Percentiles rank a stretch among this genome's conserved stretches.
Conservation (phyloP, 2,113 vertebrate species). For the Gnathonemus longibarbis region DNA sequence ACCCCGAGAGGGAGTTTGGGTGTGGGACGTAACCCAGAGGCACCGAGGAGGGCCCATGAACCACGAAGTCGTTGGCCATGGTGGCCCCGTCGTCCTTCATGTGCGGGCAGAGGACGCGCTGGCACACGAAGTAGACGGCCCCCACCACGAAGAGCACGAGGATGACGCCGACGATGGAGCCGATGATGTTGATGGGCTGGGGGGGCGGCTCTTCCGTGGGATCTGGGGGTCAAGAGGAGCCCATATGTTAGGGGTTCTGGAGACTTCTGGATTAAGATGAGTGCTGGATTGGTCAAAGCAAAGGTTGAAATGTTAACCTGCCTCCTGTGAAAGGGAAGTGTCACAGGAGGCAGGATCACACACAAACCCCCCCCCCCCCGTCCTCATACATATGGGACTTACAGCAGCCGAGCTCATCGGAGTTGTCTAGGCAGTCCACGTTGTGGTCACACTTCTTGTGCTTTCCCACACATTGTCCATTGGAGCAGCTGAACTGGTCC, state of each 20-base stretch:
- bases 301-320: not conserved
- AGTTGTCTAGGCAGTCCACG: constrained; percentile 86
- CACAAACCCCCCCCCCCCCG: no score
- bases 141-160: constrained; percentile 87
- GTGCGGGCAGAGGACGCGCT: constrained; percentile 87
- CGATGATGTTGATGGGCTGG: constrained; percentile 81
- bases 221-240: constrained; percentile 55
- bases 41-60: constrained; percentile 81
- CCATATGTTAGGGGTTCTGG: not conserved
- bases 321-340: not conserved
- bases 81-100: constrained; percentile 94
- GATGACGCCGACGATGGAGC: constrained; percentile 87
- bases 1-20: constrained; percentile 82
- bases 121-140: constrained; percentile 89
- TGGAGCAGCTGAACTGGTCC: constrained; percentile 85
- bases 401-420: constrained; percentile 91
- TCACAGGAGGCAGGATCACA: not conserved
- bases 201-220: constrained; percentile 84
- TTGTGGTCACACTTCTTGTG: constrained; percentile 94
- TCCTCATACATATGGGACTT: constrained; percentile 32
- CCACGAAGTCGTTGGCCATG: constrained; percentile 88
- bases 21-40: constrained; percentile 92
- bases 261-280: not conserved
- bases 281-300: not conserved
- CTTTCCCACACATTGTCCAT: constrained; percentile 86